These are phyloP conservation scores for Standfussiana lucernea DNA, from an alignment of 2,888 invertebrate genomes.

Conservation along the genomic window DNA sequence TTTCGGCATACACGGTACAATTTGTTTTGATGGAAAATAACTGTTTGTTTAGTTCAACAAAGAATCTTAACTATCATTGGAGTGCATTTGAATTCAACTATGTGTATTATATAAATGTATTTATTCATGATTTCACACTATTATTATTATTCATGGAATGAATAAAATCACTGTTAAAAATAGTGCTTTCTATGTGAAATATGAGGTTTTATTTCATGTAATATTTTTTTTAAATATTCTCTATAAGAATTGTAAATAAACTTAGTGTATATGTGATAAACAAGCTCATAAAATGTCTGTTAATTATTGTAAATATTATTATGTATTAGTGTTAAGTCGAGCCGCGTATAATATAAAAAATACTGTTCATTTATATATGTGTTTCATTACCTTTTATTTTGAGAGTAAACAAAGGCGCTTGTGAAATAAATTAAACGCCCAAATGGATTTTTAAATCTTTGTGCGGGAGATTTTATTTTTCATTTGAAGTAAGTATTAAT, in stretches of 20 bases:
- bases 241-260: conserved; percentile 64
- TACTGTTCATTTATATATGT: conserved; percentile 82
- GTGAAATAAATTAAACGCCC: conserved; percentile 20
- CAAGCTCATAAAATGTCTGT: conserved; percentile 73
- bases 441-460: conserved; percentile 20
- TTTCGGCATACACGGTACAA: conserved; percentile 63
- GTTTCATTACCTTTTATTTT: conserved; percentile 73
- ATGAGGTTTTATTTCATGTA: conserved; percentile 33
- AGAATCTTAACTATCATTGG: conserved; percentile 11
- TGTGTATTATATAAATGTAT: neutral
- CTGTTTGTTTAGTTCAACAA: conserved; percentile 19
- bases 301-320: conserved; percentile 82
- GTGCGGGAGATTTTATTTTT: conserved; percentile 1
- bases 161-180: conserved; percentile 46
- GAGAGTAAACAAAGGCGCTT: conserved; percentile 19
- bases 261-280: conserved; percentile 73
- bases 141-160: conserved; percentile 31
- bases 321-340: conserved; percentile 74
- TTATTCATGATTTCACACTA: neutral
- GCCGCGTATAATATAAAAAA: conserved; percentile 79
- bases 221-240: conserved; percentile 26
- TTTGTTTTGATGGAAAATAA: conserved; percentile 27
- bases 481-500: conserved; percentile 5
- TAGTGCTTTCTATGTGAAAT: conserved; percentile 47
- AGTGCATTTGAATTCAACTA: neutral